phyloP scores from a whole-genome alignment of 2,113 vertebrate species.

The Thunnus thynnus region DNA sequence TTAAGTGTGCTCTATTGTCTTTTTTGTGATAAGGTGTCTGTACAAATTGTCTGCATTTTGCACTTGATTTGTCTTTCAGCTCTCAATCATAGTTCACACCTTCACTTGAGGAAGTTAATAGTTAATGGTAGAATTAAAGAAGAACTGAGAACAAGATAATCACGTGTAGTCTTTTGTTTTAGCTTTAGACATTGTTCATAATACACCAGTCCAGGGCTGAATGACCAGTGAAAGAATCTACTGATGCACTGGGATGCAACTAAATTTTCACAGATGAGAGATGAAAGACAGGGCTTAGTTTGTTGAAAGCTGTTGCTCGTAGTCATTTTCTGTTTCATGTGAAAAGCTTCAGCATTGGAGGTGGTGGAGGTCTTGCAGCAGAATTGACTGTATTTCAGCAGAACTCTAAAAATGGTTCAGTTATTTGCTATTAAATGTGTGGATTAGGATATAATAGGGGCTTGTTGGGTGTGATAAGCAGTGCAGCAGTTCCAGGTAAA shows the following conservation, averaged over 20 bases:
- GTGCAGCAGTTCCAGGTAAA: conserved; percentile 41
- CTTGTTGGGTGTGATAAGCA: conserved; percentile 44
- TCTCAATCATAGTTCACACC: too few species aligned
- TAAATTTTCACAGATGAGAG: conserved; percentile 5
- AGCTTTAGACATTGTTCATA: conserved; percentile 6
- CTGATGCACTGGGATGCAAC: conserved; percentile 16
- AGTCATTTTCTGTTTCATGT: neutral
- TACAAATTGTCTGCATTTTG: too few species aligned
- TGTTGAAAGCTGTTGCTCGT: conserved; percentile 15
- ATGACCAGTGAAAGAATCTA: conserved; percentile 23
- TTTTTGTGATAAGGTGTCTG: too few species aligned
- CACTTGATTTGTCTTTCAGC: too few species aligned
- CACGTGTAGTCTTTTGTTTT: neutral
- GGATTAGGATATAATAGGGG: conserved; percentile 49
- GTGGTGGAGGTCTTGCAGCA: conserved; percentile 23
- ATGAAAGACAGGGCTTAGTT: conserved; percentile 9
- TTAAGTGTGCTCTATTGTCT: too few species aligned
- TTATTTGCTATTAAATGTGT: conserved; percentile 52
- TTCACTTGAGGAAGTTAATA: too few species aligned
- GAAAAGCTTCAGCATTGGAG: conserved; percentile 11
- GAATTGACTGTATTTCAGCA: conserved; percentile 4
- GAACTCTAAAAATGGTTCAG: conserved; percentile 11
- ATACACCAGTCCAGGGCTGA: conserved; percentile 4
- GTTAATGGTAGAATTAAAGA: too few species aligned
- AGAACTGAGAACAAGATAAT: too few species aligned